These are phyloP conservation scores for Cataglyphis hispanica DNA, from an alignment of 1,140 invertebrate genomes.

Conservation along the genomic window DNA sequence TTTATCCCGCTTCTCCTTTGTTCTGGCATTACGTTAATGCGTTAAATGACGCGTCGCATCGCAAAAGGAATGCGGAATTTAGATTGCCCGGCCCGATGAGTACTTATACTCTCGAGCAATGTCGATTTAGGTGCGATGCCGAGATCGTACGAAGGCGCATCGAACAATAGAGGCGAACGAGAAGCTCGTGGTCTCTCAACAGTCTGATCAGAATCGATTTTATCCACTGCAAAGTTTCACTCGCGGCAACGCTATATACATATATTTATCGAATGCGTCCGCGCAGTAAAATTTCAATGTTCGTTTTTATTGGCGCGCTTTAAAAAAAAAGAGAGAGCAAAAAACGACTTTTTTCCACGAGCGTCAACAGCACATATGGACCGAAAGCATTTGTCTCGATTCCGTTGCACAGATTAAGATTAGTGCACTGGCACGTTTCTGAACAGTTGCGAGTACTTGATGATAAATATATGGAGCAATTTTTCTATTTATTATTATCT, in stretches of 20 bases:
- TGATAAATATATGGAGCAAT: background rate
- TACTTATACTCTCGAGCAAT: background rate
- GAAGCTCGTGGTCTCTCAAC: background rate
- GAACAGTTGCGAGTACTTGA: background rate
- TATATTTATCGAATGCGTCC: no score
- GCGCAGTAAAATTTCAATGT: slow-evolving; percentile 20
- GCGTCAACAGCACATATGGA: background rate
- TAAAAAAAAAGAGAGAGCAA: no score
- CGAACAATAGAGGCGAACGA: background rate
- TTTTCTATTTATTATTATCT: slow-evolving; percentile 5
- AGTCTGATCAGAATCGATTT: slow-evolving; percentile 39
- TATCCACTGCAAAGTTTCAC: slow-evolving; percentile 19
- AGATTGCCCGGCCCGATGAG: slow-evolving; percentile 12
- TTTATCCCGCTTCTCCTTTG: background rate
- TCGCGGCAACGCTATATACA: background rate
- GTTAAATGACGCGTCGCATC: slow-evolving; percentile 29
- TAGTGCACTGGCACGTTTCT: background rate
- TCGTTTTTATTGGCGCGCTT: slow-evolving; percentile 13
- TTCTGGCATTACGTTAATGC: slow-evolving; percentile 29
- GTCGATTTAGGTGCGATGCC: slow-evolving; percentile 13
- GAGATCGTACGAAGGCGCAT: background rate
- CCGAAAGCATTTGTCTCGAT: background rate
- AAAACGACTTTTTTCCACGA: background rate
- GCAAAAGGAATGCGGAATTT: slow-evolving; percentile 3
- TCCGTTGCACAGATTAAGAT: slow-evolving; percentile 23